Evolutionary conservation across 2,888 invertebrate species (phyloP), one percentile per base, ranked within the genome.

Genomic region (Neoaliturus tenellus): DNA sequence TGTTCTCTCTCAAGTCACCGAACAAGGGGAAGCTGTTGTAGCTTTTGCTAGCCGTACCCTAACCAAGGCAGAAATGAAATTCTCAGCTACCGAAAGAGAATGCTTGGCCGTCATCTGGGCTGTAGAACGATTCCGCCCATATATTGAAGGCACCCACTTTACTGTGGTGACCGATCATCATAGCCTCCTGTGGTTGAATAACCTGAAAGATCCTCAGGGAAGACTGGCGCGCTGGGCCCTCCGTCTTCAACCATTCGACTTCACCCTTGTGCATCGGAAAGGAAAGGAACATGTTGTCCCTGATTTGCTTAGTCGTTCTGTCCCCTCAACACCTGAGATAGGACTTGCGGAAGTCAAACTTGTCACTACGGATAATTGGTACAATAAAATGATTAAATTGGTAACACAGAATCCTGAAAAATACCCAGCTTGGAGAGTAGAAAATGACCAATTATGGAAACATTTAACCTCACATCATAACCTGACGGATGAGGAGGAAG

Each of bases 41-140:
- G 88, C 88, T 0, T 88, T 87, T 31, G 87, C 87, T 0, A 88
- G 87, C 33, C 41, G 87, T 0, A 55, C 86, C 0, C 69, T 88
- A 3, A 84, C 80, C 0, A 62, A 83, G 0, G 78, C 86, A 0
- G 88, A 88, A 69, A 39, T 81, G 8, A 87, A 87, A 33, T 88
- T 87, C 41, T 80, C 86, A 0, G 85, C 86, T 8, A 88, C 88
- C 0, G 87, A 88, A 67, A 80, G 80, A 23, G 88, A 89, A 33
- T 88, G 75, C 48, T 25, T 75, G 48, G 87, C 88, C 0, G 86
- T 88, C 0, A 17, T 88, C 0, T 88, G 86, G 86, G 86, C 86
- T 0, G 84, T 88, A 0, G 83, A 83, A 6, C 86, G 86, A 44
- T 88, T 87, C 41, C 62, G 88, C n/a, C 83, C 85, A 0, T 88